phyloP scores from a whole-genome alignment of 2,113 vertebrate genomes.

The Callaeas wilsoni region DNA sequence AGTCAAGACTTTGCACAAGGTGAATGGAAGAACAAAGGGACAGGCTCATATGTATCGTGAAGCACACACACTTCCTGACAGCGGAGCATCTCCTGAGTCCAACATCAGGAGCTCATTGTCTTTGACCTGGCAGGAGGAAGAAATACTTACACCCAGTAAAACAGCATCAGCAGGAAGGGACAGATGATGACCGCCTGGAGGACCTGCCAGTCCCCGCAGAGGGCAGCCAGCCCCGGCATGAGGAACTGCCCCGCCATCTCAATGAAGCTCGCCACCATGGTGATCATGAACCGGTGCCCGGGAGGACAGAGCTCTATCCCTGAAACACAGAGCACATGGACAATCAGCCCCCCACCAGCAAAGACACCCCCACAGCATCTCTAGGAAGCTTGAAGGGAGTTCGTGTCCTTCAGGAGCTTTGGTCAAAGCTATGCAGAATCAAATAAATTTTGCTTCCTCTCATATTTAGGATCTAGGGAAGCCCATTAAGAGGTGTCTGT shows the following conservation, averaged over 20 bases:
- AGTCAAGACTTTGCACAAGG: background rate
- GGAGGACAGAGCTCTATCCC: conserved; percentile 96
- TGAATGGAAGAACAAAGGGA: background rate
- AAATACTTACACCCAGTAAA: conserved; percentile 90
- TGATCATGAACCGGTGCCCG: conserved; percentile 91
- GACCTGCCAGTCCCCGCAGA: conserved; percentile 94
- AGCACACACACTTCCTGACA: fast-evolving
- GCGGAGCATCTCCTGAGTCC: background rate
- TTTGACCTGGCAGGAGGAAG: background rate
- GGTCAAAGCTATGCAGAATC: background rate
- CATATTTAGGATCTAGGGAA: background rate
- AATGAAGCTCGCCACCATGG: conserved; percentile 94
- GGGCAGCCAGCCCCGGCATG: conserved; percentile 89
- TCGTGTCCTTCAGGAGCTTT: background rate
- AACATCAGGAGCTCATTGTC: background rate
- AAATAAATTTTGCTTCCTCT: background rate
- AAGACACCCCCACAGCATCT: background rate
- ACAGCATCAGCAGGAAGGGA: conserved; percentile 92
- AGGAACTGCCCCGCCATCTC: conserved; percentile 92
- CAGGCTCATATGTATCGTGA: background rate
- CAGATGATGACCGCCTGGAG: conserved; percentile 94
- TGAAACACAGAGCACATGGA: conserved; percentile 61
- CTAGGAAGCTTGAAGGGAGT: background rate
- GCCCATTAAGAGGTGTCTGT: background rate
- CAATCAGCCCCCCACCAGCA: background rate